These are phyloP conservation scores for Palloptera scutellata DNA, from an alignment of 2,888 invertebrate species.

Conservation along the genomic window DNA sequence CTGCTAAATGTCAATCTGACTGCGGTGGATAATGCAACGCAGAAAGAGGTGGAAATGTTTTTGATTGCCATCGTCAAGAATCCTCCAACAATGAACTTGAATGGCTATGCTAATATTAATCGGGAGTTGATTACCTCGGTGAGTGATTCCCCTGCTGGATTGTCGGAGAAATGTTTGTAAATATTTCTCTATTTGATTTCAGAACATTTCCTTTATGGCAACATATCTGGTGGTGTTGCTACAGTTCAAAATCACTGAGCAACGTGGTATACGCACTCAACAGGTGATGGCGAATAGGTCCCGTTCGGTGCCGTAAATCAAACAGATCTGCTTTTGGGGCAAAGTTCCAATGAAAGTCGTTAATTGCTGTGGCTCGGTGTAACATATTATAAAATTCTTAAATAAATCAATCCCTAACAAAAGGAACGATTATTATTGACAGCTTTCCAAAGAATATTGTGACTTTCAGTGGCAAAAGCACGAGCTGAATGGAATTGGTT, in stretches of 20 bases:
- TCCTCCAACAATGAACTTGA: conserved; percentile 79
- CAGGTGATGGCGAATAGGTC: conserved; percentile 43
- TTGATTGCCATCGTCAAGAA: conserved; percentile 77
- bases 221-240: conserved; percentile 77
- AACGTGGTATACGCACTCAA: conserved; percentile 64
- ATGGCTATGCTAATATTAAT: conserved; percentile 78
- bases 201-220: conserved; percentile 77
- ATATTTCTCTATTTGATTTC: conserved; percentile 45
- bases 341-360: too few relatives aligned
- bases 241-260: conserved; percentile 74
- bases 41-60: conserved; percentile 78
- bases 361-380: too few relatives aligned
- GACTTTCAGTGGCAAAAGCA: too few relatives aligned
- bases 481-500: too few relatives aligned
- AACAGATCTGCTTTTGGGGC: too few relatives aligned
- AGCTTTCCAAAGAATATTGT: too few relatives aligned
- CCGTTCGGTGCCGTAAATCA: too few relatives aligned
- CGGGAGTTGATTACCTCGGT: conserved; percentile 74
- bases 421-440: too few relatives aligned
- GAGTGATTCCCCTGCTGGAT: conserved; percentile 41
- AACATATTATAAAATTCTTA: too few relatives aligned
- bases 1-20: conserved; percentile 74
- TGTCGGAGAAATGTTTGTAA: too few relatives aligned
- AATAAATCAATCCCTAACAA: too few relatives aligned
- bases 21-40: conserved; percentile 71